phyloP scores from a whole-genome alignment of 2,888 invertebrate genomes.

The Noctua janthe region DNA sequence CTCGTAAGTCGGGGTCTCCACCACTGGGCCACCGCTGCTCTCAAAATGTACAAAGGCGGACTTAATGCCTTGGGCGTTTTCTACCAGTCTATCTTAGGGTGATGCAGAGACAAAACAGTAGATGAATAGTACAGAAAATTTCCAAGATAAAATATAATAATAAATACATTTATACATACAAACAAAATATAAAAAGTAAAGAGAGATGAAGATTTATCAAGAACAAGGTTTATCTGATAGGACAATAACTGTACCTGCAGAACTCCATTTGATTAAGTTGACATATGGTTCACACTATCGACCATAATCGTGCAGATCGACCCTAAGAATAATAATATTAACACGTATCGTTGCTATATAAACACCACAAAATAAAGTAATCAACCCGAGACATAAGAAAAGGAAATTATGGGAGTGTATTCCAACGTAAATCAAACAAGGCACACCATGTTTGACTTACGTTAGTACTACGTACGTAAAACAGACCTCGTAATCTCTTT shows the following conservation, averaged over 20 bases:
- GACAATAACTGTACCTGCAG: neutral
- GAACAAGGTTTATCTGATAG: no score
- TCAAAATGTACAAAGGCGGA: no score
- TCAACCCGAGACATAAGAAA: conserved; percentile 14
- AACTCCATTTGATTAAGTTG: neutral
- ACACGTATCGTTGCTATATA: conserved; percentile 20
- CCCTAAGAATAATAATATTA: conserved; percentile 7
- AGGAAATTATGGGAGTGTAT: neutral
- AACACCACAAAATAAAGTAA: conserved; percentile 21
- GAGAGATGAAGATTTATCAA: no score
- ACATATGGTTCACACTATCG: neutral
- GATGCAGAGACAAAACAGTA: no score
- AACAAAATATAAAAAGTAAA: no score
- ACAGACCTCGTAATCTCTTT: neutral
- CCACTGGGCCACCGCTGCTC: no score
- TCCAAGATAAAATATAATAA: no score
- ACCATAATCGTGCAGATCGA: neutral
- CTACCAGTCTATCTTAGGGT: no score
- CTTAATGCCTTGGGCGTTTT: no score
- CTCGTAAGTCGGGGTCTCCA: no score
- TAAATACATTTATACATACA: no score
- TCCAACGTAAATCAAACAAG: neutral
- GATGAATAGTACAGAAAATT: no score
- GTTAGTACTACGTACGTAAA: neutral
- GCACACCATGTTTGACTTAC: neutral